Conservation (phyloP, 2,113 vertebrate genomes). For the Typhlomys cinereus region DNA sequence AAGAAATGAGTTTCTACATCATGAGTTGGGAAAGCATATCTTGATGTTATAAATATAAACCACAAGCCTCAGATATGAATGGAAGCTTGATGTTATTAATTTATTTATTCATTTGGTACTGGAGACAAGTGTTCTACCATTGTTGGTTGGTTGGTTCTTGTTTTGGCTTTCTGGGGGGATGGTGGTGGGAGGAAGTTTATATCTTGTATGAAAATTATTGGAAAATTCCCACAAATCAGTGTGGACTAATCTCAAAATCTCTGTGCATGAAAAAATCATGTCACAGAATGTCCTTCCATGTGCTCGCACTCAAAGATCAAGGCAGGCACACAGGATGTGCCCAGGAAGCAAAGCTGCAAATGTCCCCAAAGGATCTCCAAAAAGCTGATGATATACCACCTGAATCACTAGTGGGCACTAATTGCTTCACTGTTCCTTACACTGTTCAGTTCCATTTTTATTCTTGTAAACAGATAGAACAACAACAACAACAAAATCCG, state of each 20-base stretch:
- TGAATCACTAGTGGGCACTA: not conserved
- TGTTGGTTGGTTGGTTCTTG: no score
- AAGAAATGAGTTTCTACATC: not conserved
- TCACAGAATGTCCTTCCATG: fast-evolving
- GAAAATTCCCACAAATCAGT: not conserved
- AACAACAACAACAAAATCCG: not conserved
- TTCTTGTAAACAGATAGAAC: not conserved
- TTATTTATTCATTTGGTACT: not conserved
- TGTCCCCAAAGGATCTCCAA: fast-evolving
- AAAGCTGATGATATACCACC: no score
- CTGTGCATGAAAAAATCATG: fast-evolving
- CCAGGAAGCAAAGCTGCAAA: not conserved
- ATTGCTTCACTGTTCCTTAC: fast-evolving
- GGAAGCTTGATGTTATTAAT: not conserved
- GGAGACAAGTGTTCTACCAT: not conserved
- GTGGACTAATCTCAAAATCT: not conserved
- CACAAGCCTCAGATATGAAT: not conserved
- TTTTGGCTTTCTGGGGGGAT: no score
- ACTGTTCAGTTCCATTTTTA: no score
- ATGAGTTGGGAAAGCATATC: not conserved
- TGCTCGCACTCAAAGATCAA: fast-evolving
- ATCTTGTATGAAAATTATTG: not conserved
- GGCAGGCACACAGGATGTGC: fast-evolving
- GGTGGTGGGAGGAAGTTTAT: no score
- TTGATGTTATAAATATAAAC: not conserved